Evolutionary conservation across 2,888 invertebrate genomes (phyloP).

Genomic region (Hydroisotoma schaefferi): DNA sequence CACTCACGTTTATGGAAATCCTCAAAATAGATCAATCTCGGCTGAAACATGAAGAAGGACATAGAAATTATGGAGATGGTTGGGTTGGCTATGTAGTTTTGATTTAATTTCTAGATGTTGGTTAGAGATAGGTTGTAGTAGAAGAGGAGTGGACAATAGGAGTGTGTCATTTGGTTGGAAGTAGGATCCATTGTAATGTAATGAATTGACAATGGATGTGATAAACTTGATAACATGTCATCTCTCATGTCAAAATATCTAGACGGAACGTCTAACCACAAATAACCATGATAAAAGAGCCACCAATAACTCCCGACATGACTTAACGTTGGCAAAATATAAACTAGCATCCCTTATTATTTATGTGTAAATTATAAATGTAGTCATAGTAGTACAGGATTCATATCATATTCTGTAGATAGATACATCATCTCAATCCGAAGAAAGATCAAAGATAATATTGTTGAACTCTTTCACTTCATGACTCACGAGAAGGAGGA

Average conservation of each 20-base stretch:
- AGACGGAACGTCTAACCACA: slow-evolving; percentile 20
- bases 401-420: no score
- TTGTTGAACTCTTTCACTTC: background rate
- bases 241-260: slow-evolving; percentile 48
- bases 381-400: no score
- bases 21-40: no score
- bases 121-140: background rate
- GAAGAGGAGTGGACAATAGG: slow-evolving; percentile 37
- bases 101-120: background rate
- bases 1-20: no score
- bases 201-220: slow-evolving; percentile 48
- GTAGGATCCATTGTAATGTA: slow-evolving; percentile 41
- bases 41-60: no score
- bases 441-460: background rate
- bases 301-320: no score
- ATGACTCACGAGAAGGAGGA: background rate
- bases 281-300: no score
- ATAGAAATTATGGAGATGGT: no score
- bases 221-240: slow-evolving; percentile 49
- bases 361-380: no score
- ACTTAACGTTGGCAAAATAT: no score
- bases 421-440: background rate
- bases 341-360: background rate
- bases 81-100: no score
- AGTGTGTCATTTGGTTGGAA: slow-evolving; percentile 43